These are phyloP conservation scores for Dryocosmus kuriphilus DNA, from an alignment of 2,888 invertebrate genomes.

Conservation along the genomic window DNA sequence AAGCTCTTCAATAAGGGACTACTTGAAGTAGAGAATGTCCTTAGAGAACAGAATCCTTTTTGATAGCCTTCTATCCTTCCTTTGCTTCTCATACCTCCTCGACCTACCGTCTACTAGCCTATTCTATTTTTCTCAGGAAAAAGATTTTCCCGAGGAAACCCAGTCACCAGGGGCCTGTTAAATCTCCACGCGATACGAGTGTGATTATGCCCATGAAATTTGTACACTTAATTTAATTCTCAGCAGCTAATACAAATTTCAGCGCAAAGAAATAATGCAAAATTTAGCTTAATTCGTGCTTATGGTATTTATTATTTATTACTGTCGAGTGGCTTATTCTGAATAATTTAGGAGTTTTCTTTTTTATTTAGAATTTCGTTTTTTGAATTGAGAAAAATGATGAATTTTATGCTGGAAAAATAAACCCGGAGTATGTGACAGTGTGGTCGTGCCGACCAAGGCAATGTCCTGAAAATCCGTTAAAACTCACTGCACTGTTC, in stretches of 20 bases:
- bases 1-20: conserved; percentile 55
- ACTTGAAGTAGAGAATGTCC: conserved; percentile 45
- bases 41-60: conserved; percentile 55
- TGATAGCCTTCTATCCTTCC: conserved; percentile 50
- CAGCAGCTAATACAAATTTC: background rate
- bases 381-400: too few relatives aligned
- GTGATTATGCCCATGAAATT: conserved; percentile 19
- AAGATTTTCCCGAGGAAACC: background rate
- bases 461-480: too few relatives aligned
- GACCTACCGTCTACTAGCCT: conserved; percentile 50
- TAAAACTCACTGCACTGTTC: too few relatives aligned
- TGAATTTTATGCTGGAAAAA: too few relatives aligned
- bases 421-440: too few relatives aligned
- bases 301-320: too few relatives aligned
- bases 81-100: conserved; percentile 45
- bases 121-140: conserved; percentile 35
- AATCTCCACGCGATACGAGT: conserved; percentile 28
- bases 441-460: too few relatives aligned
- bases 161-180: conserved; percentile 34
- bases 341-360: too few relatives aligned
- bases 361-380: too few relatives aligned
- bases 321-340: too few relatives aligned
- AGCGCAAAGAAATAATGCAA: too few relatives aligned
- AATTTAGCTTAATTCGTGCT: too few relatives aligned
- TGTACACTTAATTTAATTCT: conserved; percentile 23